Conservation (phyloP, 2,888 invertebrate species). For the Labia minor region DNA sequence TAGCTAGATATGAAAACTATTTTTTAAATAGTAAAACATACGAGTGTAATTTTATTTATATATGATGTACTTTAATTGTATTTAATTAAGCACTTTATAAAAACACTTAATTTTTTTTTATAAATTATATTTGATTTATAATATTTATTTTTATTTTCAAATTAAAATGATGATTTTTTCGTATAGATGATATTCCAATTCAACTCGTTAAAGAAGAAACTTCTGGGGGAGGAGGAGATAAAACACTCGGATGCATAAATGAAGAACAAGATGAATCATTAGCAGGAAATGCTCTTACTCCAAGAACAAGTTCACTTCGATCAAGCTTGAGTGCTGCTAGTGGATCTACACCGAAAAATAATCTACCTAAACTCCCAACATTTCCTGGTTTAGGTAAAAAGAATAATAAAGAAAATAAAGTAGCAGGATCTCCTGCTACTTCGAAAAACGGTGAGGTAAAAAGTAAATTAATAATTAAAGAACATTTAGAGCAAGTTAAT, state of each 20-base stretch:
- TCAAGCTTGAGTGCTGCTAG: slow-evolving; percentile 18
- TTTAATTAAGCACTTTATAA: no score
- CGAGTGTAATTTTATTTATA: no score
- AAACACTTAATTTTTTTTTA: no score
- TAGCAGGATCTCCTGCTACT: slow-evolving; percentile 30
- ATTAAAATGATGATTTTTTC: slow-evolving; percentile 28
- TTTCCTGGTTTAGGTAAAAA: slow-evolving; percentile 57
- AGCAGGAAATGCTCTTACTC: slow-evolving; percentile 31
- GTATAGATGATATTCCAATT: slow-evolving; percentile 79
- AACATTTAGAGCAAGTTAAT: slow-evolving; percentile 31
- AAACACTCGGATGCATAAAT: slow-evolving; percentile 22
- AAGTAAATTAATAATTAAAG: slow-evolving; percentile 36
- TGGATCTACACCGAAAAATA: slow-evolving; percentile 34
- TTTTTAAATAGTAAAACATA: no score
- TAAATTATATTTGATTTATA: no score
- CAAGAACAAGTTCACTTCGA: slow-evolving; percentile 25
- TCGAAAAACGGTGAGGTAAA: slow-evolving; percentile 37
- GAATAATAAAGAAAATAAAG: slow-evolving; percentile 40
- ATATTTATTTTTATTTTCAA: no score
- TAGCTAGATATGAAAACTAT: no score
- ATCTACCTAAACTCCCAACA: slow-evolving; percentile 46
- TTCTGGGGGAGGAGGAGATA: slow-evolving; percentile 24
- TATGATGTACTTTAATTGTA: no score
- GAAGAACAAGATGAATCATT: slow-evolving; percentile 21
- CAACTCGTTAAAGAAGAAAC: slow-evolving; percentile 56